A percentile compares a stretch with the other conserved stretches of the same genome.
These are phyloP conservation scores for Temnothorax rugatulus DNA, from an alignment of 2,888 invertebrate species.

Conservation along the genomic window DNA sequence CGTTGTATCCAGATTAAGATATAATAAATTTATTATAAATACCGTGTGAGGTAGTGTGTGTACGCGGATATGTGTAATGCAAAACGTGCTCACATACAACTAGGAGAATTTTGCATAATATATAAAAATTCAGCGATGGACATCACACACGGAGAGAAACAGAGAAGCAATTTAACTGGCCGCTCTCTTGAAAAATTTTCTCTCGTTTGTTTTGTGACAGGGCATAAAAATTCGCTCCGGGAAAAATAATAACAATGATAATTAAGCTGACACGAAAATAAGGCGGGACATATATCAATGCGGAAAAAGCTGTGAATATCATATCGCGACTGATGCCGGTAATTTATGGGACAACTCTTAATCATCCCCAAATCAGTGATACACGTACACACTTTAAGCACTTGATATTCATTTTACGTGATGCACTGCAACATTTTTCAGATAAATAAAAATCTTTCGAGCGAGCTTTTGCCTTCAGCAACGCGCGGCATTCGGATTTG, in stretches of 20 bases:
- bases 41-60: background rate
- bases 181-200: background rate
- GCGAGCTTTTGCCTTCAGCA: background rate
- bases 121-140: conserved; percentile 7
- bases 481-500: background rate
- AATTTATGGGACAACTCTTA: conserved; percentile 29
- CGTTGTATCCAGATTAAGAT: background rate
- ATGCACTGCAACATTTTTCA: conserved; percentile 1
- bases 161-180: conserved; percentile 1
- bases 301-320: background rate
- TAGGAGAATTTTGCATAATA: conserved; percentile 3
- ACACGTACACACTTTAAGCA: background rate
- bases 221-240: background rate
- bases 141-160: background rate
- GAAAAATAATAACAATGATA: conserved; percentile 17
- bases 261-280: conserved; percentile 4
- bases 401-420: background rate
- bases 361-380: background rate
- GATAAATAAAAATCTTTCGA: conserved; percentile 18
- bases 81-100: background rate
- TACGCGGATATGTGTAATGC: background rate
- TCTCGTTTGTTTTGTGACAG: background rate
- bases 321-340: background rate
- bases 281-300: background rate
- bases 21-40: conserved; percentile 33